These are phyloP conservation scores for Cephus pygmeus DNA, from an alignment of 2,888 invertebrate species.

Conservation along the genomic window DNA sequence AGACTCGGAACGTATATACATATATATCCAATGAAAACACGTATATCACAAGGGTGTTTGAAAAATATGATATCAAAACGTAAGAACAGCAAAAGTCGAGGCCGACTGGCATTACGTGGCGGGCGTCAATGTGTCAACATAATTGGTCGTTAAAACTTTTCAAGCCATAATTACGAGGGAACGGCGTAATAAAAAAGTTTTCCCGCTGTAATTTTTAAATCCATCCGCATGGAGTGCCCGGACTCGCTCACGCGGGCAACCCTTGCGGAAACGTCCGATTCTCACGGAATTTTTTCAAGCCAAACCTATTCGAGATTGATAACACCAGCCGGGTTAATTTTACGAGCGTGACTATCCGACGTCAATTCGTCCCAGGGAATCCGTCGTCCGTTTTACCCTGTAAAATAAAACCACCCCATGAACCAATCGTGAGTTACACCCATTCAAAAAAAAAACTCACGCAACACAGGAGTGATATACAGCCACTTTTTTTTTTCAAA, in stretches of 20 bases:
- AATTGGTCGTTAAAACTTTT: slow-evolving; percentile 44
- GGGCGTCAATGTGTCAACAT: slow-evolving; percentile 37
- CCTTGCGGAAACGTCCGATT: slow-evolving; percentile 29
- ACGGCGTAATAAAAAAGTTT: slow-evolving; percentile 26
- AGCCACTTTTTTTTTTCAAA: neutral
- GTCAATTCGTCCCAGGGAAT: neutral
- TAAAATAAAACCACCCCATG: neutral
- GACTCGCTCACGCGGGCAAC: neutral
- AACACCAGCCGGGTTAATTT: neutral
- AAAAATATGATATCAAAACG: neutral
- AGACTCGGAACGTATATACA: neutral
- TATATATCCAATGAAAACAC: neutral
- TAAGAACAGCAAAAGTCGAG: neutral
- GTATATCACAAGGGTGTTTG: neutral
- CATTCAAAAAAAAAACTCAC: neutral
- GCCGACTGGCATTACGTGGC: slow-evolving; percentile 34
- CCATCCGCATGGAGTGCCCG: neutral
- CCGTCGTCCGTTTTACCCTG: neutral
- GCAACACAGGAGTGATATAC: neutral
- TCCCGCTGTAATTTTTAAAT: slow-evolving; percentile 35
- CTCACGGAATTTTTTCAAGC: slow-evolving; percentile 31
- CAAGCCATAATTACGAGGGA: slow-evolving; percentile 36
- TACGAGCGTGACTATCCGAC: neutral
- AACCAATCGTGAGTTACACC: neutral
- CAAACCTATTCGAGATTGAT: neutral